These are phyloP conservation scores for Panagrolaimus sp. DNA, from an alignment of 1,140 invertebrate genomes.

Conservation along the genomic window DNA sequence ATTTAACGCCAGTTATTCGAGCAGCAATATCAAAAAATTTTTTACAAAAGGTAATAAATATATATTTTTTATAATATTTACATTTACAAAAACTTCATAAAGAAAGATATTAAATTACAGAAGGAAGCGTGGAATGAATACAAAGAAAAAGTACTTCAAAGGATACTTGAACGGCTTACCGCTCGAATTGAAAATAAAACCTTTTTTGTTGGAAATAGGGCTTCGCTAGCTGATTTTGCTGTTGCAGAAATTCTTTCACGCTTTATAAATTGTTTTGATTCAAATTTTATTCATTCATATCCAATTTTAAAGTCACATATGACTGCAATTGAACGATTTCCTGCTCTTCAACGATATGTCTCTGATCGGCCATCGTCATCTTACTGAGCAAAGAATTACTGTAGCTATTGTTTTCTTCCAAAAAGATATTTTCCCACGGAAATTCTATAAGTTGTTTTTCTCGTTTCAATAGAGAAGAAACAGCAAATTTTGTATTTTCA, in stretches of 20 bases:
- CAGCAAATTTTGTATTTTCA: no score
- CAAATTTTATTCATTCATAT: constrained; percentile 11
- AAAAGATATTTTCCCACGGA: no score
- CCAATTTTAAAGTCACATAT: constrained; percentile 19
- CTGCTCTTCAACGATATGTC: constrained; percentile 7
- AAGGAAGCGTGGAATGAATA: constrained; percentile 6
- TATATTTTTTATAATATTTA: not conserved
- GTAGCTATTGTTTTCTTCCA: no score
- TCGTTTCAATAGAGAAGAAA: no score
- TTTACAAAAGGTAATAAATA: constrained; percentile 8
- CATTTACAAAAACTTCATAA: no score
- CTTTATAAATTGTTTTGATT: constrained; percentile 22
- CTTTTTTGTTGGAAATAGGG: not conserved
- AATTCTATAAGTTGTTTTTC: no score
- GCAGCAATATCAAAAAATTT: constrained; percentile 10
- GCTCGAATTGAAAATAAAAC: not conserved
- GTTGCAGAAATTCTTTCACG: constrained; percentile 22
- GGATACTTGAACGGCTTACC: not conserved
- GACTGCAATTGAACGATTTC: constrained; percentile 12
- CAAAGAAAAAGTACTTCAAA: not conserved
- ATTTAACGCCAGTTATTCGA: constrained; percentile 21
- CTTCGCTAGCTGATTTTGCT: constrained; percentile 22
- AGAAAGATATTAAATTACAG: constrained; percentile 19
- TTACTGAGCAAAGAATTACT: not conserved
- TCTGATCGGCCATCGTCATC: constrained; percentile 4